Evolutionary conservation across 2,888 invertebrate genomes (phyloP).

Genomic region (Eupithecia dodoneata): DNA sequence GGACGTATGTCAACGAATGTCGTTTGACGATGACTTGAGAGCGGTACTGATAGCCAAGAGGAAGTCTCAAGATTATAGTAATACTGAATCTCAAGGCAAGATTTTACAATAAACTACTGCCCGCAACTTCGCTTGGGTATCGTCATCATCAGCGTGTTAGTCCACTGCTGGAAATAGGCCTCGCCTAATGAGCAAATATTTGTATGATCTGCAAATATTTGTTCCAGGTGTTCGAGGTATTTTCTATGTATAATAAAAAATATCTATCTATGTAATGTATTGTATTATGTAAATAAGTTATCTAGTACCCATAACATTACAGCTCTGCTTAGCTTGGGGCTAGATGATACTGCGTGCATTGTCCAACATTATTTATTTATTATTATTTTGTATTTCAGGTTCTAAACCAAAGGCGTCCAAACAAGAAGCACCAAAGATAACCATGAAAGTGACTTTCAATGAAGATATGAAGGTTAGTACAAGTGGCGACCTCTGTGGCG

Average conservation of each 20-base stretch:
- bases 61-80: neutral
- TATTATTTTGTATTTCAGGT: conserved; percentile 18
- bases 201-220: too few relatives aligned
- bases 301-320: too few relatives aligned
- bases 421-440: conserved; percentile 29
- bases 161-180: too few relatives aligned
- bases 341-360: too few relatives aligned
- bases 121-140: neutral
- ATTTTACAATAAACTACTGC: neutral
- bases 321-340: too few relatives aligned
- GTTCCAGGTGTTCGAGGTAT: too few relatives aligned
- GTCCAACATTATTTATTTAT: too few relatives aligned
- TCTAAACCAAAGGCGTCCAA: conserved; percentile 32
- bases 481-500: neutral
- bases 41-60: neutral
- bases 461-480: neutral
- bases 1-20: neutral
- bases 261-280: too few relatives aligned
- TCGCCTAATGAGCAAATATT: too few relatives aligned
- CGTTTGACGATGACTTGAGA: neutral
- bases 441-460: conserved; percentile 55
- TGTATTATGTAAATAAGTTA: too few relatives aligned
- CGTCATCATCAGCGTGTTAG: too few relatives aligned
- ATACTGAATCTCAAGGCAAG: neutral
- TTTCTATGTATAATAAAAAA: too few relatives aligned